Percentiles rank a stretch among this genome's conserved stretches.
These are phyloP conservation scores for Anthophora plumipes DNA, from an alignment of 2,888 invertebrate genomes.

Conservation along the genomic window DNA sequence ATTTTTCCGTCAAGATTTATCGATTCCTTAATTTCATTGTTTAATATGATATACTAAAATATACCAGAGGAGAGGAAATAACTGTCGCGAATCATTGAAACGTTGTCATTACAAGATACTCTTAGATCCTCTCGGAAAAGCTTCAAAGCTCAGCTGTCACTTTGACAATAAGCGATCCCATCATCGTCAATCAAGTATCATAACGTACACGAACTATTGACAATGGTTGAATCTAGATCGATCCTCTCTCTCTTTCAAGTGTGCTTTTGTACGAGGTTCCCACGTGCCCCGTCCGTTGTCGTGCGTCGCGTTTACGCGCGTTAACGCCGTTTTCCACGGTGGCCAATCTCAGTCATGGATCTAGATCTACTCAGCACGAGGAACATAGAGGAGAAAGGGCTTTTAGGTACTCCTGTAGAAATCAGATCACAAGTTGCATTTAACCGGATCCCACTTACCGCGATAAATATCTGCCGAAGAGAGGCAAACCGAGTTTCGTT, in stretches of 20 bases:
- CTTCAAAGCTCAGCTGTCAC: too few species aligned
- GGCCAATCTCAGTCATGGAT: slow-evolving; percentile 66
- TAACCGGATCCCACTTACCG: slow-evolving; percentile 81
- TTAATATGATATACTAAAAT: too few species aligned
- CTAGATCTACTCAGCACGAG: slow-evolving; percentile 49
- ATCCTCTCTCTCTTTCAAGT: background rate
- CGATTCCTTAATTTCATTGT: too few species aligned
- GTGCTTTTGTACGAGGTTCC: slow-evolving; percentile 46
- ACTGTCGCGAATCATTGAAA: too few species aligned
- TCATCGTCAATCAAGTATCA: background rate
- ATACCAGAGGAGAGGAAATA: too few species aligned
- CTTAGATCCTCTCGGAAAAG: too few species aligned
- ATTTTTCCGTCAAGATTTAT: too few species aligned
- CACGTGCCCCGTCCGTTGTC: slow-evolving; percentile 47
- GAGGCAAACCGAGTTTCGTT: slow-evolving; percentile 34
- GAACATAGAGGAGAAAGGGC: slow-evolving; percentile 59
- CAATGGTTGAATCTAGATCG: slow-evolving; percentile 12
- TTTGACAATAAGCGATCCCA: too few species aligned
- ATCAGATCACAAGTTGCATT: slow-evolving; percentile 81
- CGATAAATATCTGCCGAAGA: slow-evolving; percentile 79
- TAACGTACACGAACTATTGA: background rate
- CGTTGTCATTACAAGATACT: too few species aligned
- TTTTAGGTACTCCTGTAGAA: slow-evolving; percentile 72
- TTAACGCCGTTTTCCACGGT: slow-evolving; percentile 57
- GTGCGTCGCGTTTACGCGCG: slow-evolving; percentile 50